A percentile compares a stretch with the other conserved stretches of the same genome.
Evolutionary conservation across 2,888 invertebrate genomes (phyloP).

Genomic region (Nomada ruficornis): DNA sequence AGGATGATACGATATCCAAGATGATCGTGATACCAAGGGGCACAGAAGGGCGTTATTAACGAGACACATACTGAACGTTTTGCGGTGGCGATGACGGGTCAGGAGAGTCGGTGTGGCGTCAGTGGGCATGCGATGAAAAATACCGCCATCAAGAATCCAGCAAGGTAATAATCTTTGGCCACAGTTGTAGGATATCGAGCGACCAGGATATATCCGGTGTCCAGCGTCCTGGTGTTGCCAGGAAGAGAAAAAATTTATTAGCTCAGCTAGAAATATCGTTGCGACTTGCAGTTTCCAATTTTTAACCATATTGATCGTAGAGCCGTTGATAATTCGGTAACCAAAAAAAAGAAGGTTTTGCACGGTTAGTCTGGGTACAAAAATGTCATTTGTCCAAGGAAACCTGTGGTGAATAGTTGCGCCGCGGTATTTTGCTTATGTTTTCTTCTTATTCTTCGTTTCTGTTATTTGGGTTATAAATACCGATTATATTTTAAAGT

Average conservation of each 20-base stretch:
- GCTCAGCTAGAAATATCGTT: slow-evolving; percentile 17
- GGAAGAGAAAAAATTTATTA: slow-evolving; percentile 39
- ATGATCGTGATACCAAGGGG: slow-evolving; percentile 20
- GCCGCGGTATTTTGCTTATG: no score
- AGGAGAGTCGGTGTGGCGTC: background rate
- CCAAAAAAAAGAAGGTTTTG: no score
- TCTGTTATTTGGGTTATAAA: no score
- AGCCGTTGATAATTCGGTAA: no score
- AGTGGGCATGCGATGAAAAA: slow-evolving; percentile 52
- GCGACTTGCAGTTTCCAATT: background rate
- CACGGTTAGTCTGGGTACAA: no score
- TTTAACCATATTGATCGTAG: no score
- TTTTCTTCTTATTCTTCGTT: no score
- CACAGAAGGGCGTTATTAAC: slow-evolving; percentile 51
- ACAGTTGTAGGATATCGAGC: slow-evolving; percentile 41
- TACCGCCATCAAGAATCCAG: slow-evolving; percentile 54
- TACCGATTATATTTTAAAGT: no score
- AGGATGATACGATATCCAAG: background rate
- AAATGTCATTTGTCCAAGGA: no score
- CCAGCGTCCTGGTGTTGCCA: slow-evolving; percentile 21
- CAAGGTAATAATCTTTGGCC: slow-evolving; percentile 56
- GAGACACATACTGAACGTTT: slow-evolving; percentile 55
- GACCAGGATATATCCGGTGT: slow-evolving; percentile 6
- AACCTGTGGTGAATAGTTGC: no score
- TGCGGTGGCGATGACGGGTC: background rate